Evolutionary conservation across 53 echinoderm and acorn worm genomes (phyloP), one percentile per base, ranked within the genome.

Genomic region (Zoroaster sp.): DNA sequence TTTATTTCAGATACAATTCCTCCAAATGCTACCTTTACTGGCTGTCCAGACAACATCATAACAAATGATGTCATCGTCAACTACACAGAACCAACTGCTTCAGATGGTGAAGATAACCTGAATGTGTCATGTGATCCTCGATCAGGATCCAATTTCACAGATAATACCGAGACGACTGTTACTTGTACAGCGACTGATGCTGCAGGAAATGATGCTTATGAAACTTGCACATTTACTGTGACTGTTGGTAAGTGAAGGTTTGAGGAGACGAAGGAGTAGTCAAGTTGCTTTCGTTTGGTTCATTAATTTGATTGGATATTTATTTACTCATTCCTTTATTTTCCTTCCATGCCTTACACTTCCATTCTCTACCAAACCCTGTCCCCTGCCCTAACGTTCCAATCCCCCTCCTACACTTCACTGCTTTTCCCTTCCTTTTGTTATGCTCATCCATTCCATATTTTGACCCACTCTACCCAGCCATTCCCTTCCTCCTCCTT

Each of bases 211-310:
- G 53, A 13, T 33, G 53, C 54, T 0, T 17, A 52, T 0, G n/a
- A 18, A 17, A 13, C 28, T 30, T 68, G 68, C 40, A 25, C 7
- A 6, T 80, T 80, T 25, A 20, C 3, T 7, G 65, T 80, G 4
- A 80, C 65, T 40, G 80, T 80, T 40, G 80, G 80, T 80, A 80
- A 65, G 80, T 33, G 40, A 28, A 37, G 0, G 17, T 55, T 4
- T 55, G 9, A 20, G n/a, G 23, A 66, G 66, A 1, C 12, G 33
- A 66, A 30, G n/a, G n/a, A n/a, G n/a, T n/a, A n/a, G n/a, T 3
- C n/a, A n/a, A n/a, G n/a, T n/a, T n/a, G 35, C 12, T 51, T 51
- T 13, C 43, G 43, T 11, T 28, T 43, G 66, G 66, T 34, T 31
- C 38, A 78, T 39, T 32, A 15, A 13, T n/a, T 78, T 54, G 54